Evolutionary conservation across 2,797 vertebrate genomes (phyloP).

Genomic region (Hypotaenidia philippensis): DNA sequence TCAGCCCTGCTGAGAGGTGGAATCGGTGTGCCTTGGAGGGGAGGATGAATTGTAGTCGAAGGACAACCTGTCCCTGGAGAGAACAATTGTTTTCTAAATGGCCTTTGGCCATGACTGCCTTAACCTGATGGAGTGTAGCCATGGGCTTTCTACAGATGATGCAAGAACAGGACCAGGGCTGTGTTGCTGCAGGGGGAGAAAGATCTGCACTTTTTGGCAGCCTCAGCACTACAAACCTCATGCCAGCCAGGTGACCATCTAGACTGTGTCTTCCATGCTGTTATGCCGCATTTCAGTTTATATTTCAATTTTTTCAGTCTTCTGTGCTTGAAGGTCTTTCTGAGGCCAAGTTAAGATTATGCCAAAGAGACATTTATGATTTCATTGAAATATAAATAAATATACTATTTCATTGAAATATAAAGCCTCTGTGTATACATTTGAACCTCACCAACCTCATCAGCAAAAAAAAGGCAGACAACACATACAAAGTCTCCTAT

Average conservation of each 20-base stretch:
- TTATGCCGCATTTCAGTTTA: background rate
- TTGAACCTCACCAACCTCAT: background rate
- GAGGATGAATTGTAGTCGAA: background rate
- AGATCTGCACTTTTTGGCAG: background rate
- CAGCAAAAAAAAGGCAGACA: background rate
- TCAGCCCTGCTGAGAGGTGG: background rate
- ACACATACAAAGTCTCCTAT: background rate
- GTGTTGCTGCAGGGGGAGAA: fast-evolving
- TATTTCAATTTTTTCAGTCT: background rate
- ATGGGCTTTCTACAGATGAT: no score
- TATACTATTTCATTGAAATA: background rate
- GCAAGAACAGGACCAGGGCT: no score
- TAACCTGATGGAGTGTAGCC: background rate
- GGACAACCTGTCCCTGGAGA: background rate
- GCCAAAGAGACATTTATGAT: background rate
- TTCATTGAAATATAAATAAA: background rate
- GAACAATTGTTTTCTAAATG: background rate
- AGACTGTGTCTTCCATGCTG: background rate
- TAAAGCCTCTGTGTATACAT: fast-evolving
- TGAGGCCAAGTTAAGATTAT: background rate
- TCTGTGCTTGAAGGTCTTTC: background rate
- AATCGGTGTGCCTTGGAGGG: background rate
- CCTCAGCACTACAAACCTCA: background rate
- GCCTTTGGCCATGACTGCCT: fast-evolving
- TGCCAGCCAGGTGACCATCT: fast-evolving